These are phyloP conservation scores for Coelinius sp. DNA, from an alignment of 2,888 invertebrate genomes.

Conservation along the genomic window DNA sequence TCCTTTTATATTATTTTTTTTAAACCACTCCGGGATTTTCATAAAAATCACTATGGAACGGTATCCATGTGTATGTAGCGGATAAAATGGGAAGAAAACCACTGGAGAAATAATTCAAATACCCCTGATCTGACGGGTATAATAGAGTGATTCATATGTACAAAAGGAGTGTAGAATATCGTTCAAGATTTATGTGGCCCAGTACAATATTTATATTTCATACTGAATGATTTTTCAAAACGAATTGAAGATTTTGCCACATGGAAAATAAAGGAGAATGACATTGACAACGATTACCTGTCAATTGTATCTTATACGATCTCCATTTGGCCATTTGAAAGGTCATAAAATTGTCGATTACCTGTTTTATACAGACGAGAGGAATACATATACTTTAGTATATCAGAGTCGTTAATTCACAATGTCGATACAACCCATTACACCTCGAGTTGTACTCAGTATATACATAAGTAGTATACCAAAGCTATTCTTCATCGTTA, in stretches of 20 bases:
- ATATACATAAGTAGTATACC: neutral
- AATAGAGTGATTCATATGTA: constrained; percentile 21
- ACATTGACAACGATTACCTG: neutral
- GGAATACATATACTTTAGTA: neutral
- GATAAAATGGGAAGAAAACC: constrained; percentile 8
- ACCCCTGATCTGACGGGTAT: constrained; percentile 1
- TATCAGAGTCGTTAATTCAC: neutral
- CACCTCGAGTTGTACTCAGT: constrained; percentile 2
- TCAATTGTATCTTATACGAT: neutral
- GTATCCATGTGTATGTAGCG: neutral
- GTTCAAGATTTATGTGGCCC: constrained; percentile 1
- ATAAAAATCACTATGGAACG: constrained; percentile 14
- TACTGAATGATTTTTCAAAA: neutral
- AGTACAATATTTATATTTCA: neutral
- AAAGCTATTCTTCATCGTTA: constrained; percentile 34
- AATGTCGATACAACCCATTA: constrained; percentile 24
- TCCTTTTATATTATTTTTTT: neutral
- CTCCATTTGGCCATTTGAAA: no score
- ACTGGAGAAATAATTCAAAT: constrained; percentile 13
- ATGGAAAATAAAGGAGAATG: neutral
- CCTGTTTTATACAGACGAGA: neutral
- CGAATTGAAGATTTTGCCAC: neutral
- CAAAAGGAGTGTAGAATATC: constrained; percentile 4
- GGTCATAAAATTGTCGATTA: no score
- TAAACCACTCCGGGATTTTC: neutral